Evolutionary conservation across 1,140 invertebrate species (phyloP).

Genomic region (Penaeus indicus): DNA sequence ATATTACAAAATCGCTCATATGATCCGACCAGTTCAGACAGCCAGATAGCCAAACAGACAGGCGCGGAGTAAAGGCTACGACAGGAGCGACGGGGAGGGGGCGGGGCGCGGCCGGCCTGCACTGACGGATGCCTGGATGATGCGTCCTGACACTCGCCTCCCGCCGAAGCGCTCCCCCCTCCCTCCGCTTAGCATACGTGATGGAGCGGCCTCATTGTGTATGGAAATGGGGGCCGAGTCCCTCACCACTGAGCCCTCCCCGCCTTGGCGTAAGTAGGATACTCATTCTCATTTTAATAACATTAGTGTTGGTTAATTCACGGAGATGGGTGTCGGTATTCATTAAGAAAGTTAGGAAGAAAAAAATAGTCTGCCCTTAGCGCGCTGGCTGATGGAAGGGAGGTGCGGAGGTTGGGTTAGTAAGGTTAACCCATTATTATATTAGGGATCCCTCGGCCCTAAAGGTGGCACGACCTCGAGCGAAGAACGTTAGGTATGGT

Average conservation of each 20-base stretch:
- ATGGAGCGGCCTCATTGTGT: conserved; percentile 32
- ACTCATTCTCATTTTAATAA: conserved; percentile 47
- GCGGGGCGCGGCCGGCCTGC: too few relatives aligned
- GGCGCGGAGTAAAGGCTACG: too few relatives aligned
- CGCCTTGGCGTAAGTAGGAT: conserved; percentile 39
- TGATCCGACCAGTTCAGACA: too few relatives aligned
- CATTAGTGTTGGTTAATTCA: conserved; percentile 33
- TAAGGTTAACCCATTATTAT: conserved; percentile 15
- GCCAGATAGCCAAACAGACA: too few relatives aligned
- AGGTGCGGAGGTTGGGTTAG: background rate
- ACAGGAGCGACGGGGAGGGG: too few relatives aligned
- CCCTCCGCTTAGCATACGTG: conserved; percentile 36
- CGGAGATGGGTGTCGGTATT: background rate
- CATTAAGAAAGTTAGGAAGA: background rate
- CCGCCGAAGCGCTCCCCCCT: background rate
- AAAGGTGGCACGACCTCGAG: conserved; percentile 26
- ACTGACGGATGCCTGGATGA: too few relatives aligned
- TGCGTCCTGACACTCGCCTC: conserved; percentile 21
- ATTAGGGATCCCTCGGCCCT: background rate
- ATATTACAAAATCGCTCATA: too few relatives aligned
- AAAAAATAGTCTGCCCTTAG: background rate
- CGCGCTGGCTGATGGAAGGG: too few relatives aligned
- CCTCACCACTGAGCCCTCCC: conserved; percentile 32
- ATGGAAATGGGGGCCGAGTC: conserved; percentile 11
- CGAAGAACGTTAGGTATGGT: background rate